Base-by-base conservation (phyloP, 1,140 invertebrate genomes). In the Brachionus rubens region DNA sequence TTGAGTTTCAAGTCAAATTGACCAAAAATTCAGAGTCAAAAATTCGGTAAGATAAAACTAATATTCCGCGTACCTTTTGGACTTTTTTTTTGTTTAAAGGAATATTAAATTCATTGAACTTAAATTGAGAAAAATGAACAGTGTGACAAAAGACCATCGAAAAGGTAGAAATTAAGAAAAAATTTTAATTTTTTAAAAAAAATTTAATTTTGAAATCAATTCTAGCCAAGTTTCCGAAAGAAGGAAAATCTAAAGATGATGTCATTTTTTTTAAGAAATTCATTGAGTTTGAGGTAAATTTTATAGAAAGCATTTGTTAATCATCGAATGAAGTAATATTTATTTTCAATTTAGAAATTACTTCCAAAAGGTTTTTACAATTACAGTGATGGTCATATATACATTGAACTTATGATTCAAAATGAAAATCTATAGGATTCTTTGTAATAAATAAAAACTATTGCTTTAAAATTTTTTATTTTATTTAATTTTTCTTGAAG, bases 11-110 rank as follows among this genome's bases (percentile, higher is more conserved):
- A 30, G 9, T 59, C 12, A 26, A 54, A n/a, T 54, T 54, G 26
- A 6, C 5, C 33, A 28, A 54, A 54, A 26, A 54, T 54, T 54
- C 52, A 54, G 33, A 54, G 52, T 54, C 28, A 54, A 30, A 54
- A 26, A 28, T 26, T 26, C 12, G 30, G 14, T 7, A 54, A 12
- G 26, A 28, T n/a, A 54, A 54, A 26, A n/a, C 5, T n/a, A n/a
- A n/a, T n/a, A n/a, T n/a, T n/a, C n/a, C n/a, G n/a, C n/a, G n/a
- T n/a, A n/a, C n/a, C n/a, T n/a, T n/a, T n/a, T n/a, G n/a, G n/a
- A n/a, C n/a, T n/a, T n/a, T n/a, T n/a, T 30, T 30, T 54, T 54
- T n/a, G n/a, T 0, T 28, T 54, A n/a, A 33, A 54, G 52, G 33
- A 7, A 4, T 14, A 26, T 14, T 54, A 54, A 54, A 28, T 54